These are phyloP conservation scores for Gymnocypris eckloni DNA, from an alignment of 2,797 vertebrate species.

Conservation along the genomic window DNA sequence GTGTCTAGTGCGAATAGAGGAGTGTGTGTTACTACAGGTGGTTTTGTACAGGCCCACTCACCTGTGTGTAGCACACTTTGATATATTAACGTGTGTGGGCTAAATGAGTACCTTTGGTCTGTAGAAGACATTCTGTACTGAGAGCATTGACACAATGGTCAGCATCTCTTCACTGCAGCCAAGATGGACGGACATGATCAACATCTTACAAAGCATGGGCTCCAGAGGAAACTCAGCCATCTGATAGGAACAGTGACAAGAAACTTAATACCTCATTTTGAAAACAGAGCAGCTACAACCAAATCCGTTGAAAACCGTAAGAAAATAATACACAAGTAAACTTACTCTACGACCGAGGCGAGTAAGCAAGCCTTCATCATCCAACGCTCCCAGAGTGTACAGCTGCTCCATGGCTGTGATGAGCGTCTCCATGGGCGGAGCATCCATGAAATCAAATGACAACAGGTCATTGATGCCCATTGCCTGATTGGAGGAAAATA, in stretches of 20 bases:
- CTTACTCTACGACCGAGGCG: slow-evolving; percentile 93
- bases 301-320: neutral
- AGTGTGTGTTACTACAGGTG: no score
- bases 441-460: slow-evolving; percentile 99
- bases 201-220: slow-evolving; percentile 99
- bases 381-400: slow-evolving; percentile 94
- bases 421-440: slow-evolving; percentile 97
- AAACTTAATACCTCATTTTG: neutral
- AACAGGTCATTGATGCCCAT: slow-evolving; percentile 99
- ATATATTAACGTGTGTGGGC: neutral
- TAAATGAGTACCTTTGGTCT: slow-evolving; percentile 86
- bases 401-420: slow-evolving; percentile 99
- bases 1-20: no score
- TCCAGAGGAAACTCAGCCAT: slow-evolving; percentile 99
- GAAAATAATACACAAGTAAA: neutral
- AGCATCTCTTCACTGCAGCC: slow-evolving; percentile 99
- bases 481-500: slow-evolving; percentile 78
- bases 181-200: slow-evolving; percentile 99
- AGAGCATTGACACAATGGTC: slow-evolving; percentile 98
- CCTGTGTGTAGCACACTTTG: no score
- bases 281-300: neutral
- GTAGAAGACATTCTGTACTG: slow-evolving; percentile 98
- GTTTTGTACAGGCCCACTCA: no score
- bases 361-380: slow-evolving; percentile 95
- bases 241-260: slow-evolving; percentile 68